Evolutionary conservation across 1,140 invertebrate genomes (phyloP), one percentile per base, ranked within the genome.

Genomic region (Streblospio benedicti): DNA sequence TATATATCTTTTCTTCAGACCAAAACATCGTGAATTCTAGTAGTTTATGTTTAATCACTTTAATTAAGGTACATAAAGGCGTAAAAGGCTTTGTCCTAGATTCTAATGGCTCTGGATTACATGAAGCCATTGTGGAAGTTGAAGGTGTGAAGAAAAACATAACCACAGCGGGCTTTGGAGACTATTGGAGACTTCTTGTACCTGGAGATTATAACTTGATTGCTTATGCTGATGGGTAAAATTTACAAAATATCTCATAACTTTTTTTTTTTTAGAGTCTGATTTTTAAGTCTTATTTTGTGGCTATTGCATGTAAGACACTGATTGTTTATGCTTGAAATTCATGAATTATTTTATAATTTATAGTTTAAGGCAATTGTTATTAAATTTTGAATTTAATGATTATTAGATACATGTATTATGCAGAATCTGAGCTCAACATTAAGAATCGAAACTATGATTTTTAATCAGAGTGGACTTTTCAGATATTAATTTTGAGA

Each of bases 111-210:
- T 27, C 35, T 41, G 79, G 82, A 0, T 82, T 98, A 16, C 60
- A 78, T 0, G 84, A 87, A 67, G 91, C 89, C 0, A 85, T 82
- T 14, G 85, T 97, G 41, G 76, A 77, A 0, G 84, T 98, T 2
- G 77, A 83, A 60, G 72, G 73, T 5, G 77, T 78, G 18, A 61
- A 76, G 32, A 75, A 79, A 57, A 65, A 60, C 12, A 64, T 79
- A 14, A 55, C 47, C 16, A 81, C 87, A 0, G 84, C 85, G 0
- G 68, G 71, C 20, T 79, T 83, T 63, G 96, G 96, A 0, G 95
- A 98, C 79, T 99, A 92, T 76, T 99, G 90, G 88, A 81, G 94
- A 63, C 75, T 99, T 23, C 75, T 99, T 0, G 69, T 85, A 6
- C 93, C 95, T 0, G 95, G 95, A 9, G 83, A 76, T 23, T 97